phyloP scores from a whole-genome alignment of 2,797 vertebrate genomes.

The Huso huso region DNA sequence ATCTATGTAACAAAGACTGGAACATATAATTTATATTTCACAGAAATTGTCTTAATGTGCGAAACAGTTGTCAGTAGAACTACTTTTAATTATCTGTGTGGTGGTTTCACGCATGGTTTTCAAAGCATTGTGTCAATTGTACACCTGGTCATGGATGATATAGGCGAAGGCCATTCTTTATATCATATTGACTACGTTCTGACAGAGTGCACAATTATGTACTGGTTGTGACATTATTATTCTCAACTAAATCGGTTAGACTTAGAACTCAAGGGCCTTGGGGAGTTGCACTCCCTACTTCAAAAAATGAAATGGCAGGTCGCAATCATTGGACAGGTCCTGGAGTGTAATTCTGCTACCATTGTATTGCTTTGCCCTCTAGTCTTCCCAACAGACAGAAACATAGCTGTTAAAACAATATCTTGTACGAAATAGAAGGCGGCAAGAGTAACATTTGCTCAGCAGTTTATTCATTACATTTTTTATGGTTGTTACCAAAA shows the following conservation, averaged over 20 bases:
- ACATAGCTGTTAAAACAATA: constrained; percentile 42
- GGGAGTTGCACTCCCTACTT: constrained; percentile 57
- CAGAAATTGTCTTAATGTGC: no score
- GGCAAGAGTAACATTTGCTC: constrained; percentile 43
- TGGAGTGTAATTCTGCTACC: constrained; percentile 49
- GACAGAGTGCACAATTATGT: constrained; percentile 74
- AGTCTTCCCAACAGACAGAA: constrained; percentile 51
- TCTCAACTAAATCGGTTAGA: constrained; percentile 68
- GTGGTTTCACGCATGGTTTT: no score
- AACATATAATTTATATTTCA: no score
- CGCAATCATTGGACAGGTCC: constrained; percentile 59
- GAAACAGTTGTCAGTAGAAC: no score
- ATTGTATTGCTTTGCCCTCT: constrained; percentile 63
- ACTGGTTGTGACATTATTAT: constrained; percentile 79
- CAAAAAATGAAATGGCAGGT: constrained; percentile 64
- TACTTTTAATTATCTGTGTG: no score
- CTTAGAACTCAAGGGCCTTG: constrained; percentile 61
- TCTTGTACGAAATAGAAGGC: constrained; percentile 31
- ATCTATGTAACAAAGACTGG: no score
- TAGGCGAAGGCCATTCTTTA: constrained; percentile 63
- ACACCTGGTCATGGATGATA: constrained; percentile 57
- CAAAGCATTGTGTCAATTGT: not conserved
- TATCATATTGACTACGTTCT: constrained; percentile 71
- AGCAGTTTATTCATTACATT: constrained; percentile 46
- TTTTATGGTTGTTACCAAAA: constrained; percentile 46